Evolutionary conservation across 1,140 invertebrate genomes (phyloP).

Genomic region (Vollenhovia emeryi): DNA sequence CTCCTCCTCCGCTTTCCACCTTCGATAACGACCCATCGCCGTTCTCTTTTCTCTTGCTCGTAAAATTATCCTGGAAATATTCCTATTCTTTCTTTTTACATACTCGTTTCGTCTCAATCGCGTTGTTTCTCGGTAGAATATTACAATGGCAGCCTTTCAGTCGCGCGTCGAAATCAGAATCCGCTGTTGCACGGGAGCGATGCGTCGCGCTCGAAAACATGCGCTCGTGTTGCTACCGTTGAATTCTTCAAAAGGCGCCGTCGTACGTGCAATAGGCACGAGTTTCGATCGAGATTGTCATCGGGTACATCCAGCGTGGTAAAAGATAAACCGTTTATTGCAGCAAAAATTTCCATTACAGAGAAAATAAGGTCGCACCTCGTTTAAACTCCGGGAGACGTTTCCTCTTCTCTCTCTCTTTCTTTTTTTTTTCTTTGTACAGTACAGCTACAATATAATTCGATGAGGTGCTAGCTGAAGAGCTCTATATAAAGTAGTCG

Average conservation of each 20-base stretch:
- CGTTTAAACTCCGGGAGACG: slow-evolving; percentile 8
- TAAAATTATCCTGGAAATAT: background rate
- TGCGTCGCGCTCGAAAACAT: background rate
- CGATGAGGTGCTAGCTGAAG: slow-evolving; percentile 30
- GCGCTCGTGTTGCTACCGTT: background rate
- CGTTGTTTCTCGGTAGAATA: background rate
- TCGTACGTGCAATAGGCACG: background rate
- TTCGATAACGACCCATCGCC: background rate
- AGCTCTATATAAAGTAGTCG: slow-evolving; percentile 47
- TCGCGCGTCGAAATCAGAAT: background rate
- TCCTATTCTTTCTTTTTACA: background rate
- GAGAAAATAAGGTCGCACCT: slow-evolving; percentile 53
- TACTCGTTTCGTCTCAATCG: background rate
- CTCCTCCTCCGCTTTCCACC: background rate
- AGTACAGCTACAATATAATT: slow-evolving; percentile 46
- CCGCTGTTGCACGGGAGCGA: background rate
- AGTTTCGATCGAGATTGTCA: background rate
- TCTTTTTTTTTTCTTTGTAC: slow-evolving; percentile 18
- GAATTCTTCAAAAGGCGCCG: background rate
- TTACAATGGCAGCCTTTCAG: background rate
- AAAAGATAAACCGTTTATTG: slow-evolving; percentile 60
- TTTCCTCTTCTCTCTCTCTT: background rate
- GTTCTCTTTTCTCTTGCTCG: background rate
- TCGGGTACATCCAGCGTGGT: slow-evolving; percentile 25
- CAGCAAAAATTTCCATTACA: slow-evolving; percentile 57